Evolutionary conservation across 1,140 invertebrate species (phyloP).

Genomic region (Hyphantria cunea): DNA sequence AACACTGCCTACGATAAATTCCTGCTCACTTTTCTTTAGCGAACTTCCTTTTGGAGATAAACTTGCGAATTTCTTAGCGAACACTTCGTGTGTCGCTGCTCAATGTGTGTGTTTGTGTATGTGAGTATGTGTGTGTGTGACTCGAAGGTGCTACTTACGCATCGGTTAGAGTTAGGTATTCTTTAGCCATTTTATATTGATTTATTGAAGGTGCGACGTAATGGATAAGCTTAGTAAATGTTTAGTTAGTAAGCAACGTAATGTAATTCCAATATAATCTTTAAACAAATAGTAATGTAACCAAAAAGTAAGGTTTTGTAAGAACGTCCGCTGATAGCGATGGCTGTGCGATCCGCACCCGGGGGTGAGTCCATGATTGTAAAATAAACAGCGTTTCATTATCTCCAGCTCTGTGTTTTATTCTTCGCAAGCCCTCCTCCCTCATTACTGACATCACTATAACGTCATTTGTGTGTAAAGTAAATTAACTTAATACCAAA

Average conservation of each 20-base stretch:
- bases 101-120: neutral
- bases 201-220: slow-evolving; percentile 17
- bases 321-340: slow-evolving; percentile 5
- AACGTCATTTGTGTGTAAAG: too few relatives aligned
- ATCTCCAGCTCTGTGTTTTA: slow-evolving; percentile 36
- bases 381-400: slow-evolving; percentile 62
- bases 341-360: slow-evolving; percentile 35
- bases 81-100: slow-evolving; percentile 6
- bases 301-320: slow-evolving; percentile 29
- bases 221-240: slow-evolving; percentile 21
- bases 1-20: neutral
- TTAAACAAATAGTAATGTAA: slow-evolving; percentile 23
- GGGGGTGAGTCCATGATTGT: slow-evolving; percentile 40
- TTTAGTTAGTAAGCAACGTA: slow-evolving; percentile 19
- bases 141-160: neutral
- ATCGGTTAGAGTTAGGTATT: neutral
- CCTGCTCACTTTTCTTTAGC: slow-evolving; percentile 33
- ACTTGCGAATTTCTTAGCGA: slow-evolving; percentile 3
- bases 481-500: too few relatives aligned
- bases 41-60: slow-evolving; percentile 23
- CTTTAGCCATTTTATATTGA: slow-evolving; percentile 25
- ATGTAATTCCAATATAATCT: slow-evolving; percentile 30
- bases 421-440: neutral
- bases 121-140: neutral
- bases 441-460: too few relatives aligned